Evolutionary conservation across 2,888 invertebrate species (phyloP).

Genomic region (Nezara viridula): DNA sequence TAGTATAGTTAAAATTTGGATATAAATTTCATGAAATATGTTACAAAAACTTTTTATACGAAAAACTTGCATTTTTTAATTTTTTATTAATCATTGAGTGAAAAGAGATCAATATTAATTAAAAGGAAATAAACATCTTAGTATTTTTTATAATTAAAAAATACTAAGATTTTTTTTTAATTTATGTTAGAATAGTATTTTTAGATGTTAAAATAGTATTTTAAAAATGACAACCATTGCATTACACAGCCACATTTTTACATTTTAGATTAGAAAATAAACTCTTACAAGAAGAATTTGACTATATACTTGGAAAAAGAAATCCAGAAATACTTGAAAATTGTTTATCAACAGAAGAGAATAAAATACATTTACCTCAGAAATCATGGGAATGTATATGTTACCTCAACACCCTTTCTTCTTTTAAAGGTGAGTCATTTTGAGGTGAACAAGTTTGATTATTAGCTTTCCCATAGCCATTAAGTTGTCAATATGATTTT

Average conservation of each 20-base stretch:
- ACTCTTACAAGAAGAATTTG: slow-evolving; percentile 68
- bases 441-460: background rate
- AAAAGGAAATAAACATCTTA: too few species aligned
- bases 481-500: background rate
- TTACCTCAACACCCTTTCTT: background rate
- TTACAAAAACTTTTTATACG: too few species aligned
- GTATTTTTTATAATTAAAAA: too few species aligned
- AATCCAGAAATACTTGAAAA: slow-evolving; percentile 21
- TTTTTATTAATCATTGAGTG: too few species aligned
- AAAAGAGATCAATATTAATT: too few species aligned
- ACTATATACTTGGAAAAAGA: slow-evolving; percentile 75
- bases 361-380: background rate
- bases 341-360: background rate
- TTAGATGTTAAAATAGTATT: too few species aligned
- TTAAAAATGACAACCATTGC: too few species aligned
- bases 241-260: background rate
- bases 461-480: background rate
- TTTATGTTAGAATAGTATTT: too few species aligned
- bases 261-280: slow-evolving; percentile 47
- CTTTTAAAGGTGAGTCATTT: background rate
- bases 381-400: slow-evolving; percentile 30
- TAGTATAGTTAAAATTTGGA: too few species aligned
- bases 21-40: too few species aligned
- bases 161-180: too few species aligned
- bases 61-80: too few species aligned